phyloP scores from a whole-genome alignment of 2,113 vertebrate genomes.

The Rhineura floridana region DNA sequence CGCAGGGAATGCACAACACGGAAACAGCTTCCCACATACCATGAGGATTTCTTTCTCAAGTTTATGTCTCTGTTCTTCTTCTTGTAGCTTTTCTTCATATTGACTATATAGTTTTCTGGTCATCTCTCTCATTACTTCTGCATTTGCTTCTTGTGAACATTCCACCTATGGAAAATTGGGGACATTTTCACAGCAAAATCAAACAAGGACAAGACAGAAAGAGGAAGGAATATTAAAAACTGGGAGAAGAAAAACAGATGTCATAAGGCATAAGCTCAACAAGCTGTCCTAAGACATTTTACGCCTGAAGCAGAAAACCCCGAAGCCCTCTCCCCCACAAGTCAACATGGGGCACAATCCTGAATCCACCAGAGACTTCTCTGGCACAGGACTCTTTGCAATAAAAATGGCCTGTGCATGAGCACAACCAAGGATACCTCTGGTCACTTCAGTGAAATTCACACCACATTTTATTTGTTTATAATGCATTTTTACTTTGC shows the following conservation, averaged over 20 bases:
- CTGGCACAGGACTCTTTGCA: too few species aligned
- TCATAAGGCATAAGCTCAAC: too few species aligned
- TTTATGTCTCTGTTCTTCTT: slow-evolving; percentile 85
- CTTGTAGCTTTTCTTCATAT: slow-evolving; percentile 83
- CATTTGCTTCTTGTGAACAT: slow-evolving; percentile 83
- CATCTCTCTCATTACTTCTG: slow-evolving; percentile 86
- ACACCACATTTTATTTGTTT: neutral
- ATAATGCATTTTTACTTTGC: neutral
- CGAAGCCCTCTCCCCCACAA: neutral
- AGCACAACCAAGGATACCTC: neutral
- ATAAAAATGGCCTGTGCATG: neutral
- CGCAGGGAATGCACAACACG: neutral
- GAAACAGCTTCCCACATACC: slow-evolving; percentile 68
- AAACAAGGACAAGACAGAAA: neutral
- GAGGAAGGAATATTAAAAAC: neutral
- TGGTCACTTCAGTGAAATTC: neutral
- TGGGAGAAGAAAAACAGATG: neutral
- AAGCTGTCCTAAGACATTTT: neutral
- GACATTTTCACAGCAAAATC: neutral
- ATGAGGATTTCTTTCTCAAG: slow-evolving; percentile 88
- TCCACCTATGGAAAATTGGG: slow-evolving; percentile 80
- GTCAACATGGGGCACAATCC: neutral
- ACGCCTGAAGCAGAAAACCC: neutral
- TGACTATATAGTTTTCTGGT: slow-evolving; percentile 86
- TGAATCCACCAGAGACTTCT: neutral